phyloP scores from a whole-genome alignment of 2,797 vertebrate genomes.

The Rhinatrema bivittatum region DNA sequence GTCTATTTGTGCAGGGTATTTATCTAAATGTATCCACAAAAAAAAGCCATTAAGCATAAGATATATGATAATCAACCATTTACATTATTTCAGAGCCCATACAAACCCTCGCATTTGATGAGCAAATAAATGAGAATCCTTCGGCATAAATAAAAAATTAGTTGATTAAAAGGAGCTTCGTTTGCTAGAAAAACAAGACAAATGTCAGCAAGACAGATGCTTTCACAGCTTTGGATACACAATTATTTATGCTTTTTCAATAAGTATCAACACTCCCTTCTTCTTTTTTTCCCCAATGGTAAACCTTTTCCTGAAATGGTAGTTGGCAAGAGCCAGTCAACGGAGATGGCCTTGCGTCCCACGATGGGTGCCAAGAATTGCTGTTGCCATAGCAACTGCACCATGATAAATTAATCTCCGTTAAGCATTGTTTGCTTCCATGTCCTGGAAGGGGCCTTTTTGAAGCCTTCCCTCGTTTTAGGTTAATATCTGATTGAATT shows the following conservation, averaged over 20 bases:
- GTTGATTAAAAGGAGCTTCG: constrained; percentile 24
- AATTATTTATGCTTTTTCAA: constrained; percentile 49
- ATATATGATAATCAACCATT: too few relatives aligned
- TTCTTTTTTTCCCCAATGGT: constrained; percentile 39
- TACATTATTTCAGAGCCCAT: constrained; percentile 30
- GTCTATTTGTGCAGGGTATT: too few relatives aligned
- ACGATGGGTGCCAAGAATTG: constrained; percentile 57
- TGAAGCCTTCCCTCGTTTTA: constrained; percentile 27
- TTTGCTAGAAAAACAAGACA: constrained; percentile 46
- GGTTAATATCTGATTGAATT: constrained; percentile 35
- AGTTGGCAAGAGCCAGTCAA: constrained; percentile 55
- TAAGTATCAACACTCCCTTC: constrained; percentile 46
- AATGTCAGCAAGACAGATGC: constrained; percentile 38
- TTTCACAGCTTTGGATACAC: constrained; percentile 46
- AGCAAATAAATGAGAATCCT: constrained; percentile 25
- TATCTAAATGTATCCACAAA: too few relatives aligned
- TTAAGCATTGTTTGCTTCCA: constrained; percentile 63
- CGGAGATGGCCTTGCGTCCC: constrained; percentile 60
- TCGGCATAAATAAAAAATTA: constrained; percentile 22
- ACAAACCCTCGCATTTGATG: constrained; percentile 31
- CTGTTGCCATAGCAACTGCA: constrained; percentile 71
- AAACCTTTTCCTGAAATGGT: constrained; percentile 55
- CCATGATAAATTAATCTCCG: constrained; percentile 71
- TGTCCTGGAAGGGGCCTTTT: constrained; percentile 46
- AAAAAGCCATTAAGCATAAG: too few relatives aligned